These are phyloP conservation scores for Huso huso DNA, from an alignment of 2,797 vertebrate species.

Conservation along the genomic window DNA sequence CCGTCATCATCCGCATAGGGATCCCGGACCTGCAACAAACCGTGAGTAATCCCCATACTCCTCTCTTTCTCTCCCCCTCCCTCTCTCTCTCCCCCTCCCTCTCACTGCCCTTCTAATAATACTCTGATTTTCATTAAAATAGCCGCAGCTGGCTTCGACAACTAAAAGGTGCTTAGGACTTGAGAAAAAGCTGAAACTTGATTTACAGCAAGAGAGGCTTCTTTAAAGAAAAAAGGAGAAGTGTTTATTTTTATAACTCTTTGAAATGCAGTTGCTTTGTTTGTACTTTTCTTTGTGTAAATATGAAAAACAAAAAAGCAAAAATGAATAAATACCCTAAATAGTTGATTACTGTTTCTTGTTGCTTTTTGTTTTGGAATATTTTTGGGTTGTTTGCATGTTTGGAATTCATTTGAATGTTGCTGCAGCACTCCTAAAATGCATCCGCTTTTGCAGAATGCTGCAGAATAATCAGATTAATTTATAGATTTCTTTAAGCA, in stretches of 20 bases:
- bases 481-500: not conserved
- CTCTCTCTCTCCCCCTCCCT: conserved; percentile 17
- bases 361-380: not conserved
- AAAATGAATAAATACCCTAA: no score
- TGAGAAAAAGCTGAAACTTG: conserved; percentile 12
- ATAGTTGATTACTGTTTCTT: no score
- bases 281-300: not conserved
- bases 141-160: no score
- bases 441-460: conserved; percentile 27
- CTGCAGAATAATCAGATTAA: not conserved
- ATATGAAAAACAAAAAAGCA: no score
- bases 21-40: conserved; percentile 95
- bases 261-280: not conserved
- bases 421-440: conserved; percentile 24
- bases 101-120: not conserved
- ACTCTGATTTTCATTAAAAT: no score
- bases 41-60: conserved; percentile 56
- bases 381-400: conserved; percentile 1
- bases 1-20: conserved; percentile 87
- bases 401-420: conserved; percentile 17
- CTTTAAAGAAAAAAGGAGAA: not conserved
- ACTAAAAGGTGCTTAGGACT: conserved; percentile 34
- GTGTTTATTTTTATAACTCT: conserved; percentile 2
- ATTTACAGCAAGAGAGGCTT: not conserved
- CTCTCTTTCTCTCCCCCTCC: conserved; percentile 8